Evolutionary conservation across 2,113 vertebrate species (phyloP).

Genomic region (Nothocercus julius): DNA sequence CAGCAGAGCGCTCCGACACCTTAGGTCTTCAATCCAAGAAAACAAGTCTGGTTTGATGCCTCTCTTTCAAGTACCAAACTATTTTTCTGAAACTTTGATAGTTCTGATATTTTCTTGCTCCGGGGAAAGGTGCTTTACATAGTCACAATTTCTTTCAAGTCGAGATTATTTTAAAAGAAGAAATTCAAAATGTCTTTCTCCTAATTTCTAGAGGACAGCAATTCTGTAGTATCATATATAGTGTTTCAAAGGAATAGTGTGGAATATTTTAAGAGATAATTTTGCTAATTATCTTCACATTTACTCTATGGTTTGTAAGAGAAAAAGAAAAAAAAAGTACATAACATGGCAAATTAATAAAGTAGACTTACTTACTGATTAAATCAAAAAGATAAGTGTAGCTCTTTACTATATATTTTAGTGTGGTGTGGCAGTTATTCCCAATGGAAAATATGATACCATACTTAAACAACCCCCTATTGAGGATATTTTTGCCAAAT

Average conservation of each 20-base stretch:
- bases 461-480: neutral
- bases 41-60: neutral
- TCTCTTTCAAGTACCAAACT: neutral
- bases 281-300: neutral
- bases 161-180: neutral
- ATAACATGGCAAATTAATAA: neutral
- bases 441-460: neutral
- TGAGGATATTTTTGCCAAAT: neutral
- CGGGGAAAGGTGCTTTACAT: neutral
- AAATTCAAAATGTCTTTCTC: neutral
- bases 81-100: neutral
- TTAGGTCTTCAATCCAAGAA: neutral
- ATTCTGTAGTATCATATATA: neutral
- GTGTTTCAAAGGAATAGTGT: neutral
- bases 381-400: neutral
- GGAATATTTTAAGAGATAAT: neutral
- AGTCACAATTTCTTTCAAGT: neutral
- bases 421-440: neutral
- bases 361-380: neutral
- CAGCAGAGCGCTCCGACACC: neutral
- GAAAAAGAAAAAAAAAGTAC: neutral
- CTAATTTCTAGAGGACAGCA: neutral
- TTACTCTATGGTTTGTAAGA: neutral
- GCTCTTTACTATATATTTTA: neutral
- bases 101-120: neutral